A percentile compares a stretch with the other conserved stretches of the same genome.
phyloP scores from a whole-genome alignment of 2,888 invertebrate species.

The Oligia latruncula region DNA sequence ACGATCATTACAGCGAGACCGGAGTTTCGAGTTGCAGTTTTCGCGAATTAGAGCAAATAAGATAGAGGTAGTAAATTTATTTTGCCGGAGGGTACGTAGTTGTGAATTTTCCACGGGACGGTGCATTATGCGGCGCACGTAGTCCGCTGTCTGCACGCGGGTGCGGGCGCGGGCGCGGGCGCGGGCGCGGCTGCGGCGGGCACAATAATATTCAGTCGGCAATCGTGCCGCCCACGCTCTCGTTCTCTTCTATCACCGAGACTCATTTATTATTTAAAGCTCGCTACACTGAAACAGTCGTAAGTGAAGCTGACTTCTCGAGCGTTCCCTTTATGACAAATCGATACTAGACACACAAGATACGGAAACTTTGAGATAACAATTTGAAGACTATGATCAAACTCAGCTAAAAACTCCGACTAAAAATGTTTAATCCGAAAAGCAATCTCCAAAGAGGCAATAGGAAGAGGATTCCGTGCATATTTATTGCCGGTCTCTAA shows the following conservation, averaged over 20 bases:
- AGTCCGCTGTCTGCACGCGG: slow-evolving; percentile 84
- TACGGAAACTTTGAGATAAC: slow-evolving; percentile 51
- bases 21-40: slow-evolving; percentile 80
- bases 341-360: slow-evolving; percentile 63
- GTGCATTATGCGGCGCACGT: slow-evolving; percentile 89
- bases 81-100: slow-evolving; percentile 85
- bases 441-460: slow-evolving; percentile 87
- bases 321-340: slow-evolving; percentile 77
- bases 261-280: slow-evolving; percentile 87
- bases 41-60: slow-evolving; percentile 88
- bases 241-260: slow-evolving; percentile 82
- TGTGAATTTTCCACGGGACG: slow-evolving; percentile 88
- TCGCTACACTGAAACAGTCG: slow-evolving; percentile 79
- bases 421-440: slow-evolving; percentile 85
- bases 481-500: slow-evolving; percentile 88
- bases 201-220: slow-evolving; percentile 77
- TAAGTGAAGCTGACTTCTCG: slow-evolving; percentile 79
- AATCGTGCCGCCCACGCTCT: slow-evolving; percentile 67
- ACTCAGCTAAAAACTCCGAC: slow-evolving; percentile 66
- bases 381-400: slow-evolving; percentile 56
- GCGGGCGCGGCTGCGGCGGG: slow-evolving; percentile 72
- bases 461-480: slow-evolving; percentile 86
- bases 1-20: slow-evolving; percentile 74
- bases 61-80: slow-evolving; percentile 88
- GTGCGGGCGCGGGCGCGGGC: slow-evolving; percentile 71